Percentiles rank a stretch among this genome's conserved stretches.
Evolutionary conservation across 2,113 vertebrate species (phyloP).

Genomic region (Ramphastos sulfuratus): DNA sequence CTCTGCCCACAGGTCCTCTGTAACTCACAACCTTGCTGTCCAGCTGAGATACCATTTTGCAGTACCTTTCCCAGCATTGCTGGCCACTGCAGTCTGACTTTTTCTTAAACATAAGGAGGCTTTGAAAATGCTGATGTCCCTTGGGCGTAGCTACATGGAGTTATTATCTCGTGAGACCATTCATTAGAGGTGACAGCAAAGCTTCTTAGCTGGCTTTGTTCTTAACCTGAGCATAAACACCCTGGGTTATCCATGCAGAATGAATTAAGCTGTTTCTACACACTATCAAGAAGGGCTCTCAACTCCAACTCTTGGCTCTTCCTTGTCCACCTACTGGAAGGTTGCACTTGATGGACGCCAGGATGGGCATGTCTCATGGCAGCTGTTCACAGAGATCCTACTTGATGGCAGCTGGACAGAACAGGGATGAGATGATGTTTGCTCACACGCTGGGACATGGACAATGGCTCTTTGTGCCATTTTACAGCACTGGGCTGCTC

Average conservation of each 20-base stretch:
- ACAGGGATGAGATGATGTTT: neutral
- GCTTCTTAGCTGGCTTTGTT: constrained; percentile 52
- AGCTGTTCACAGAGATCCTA: neutral
- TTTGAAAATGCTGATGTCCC: constrained; percentile 44
- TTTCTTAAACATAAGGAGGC: neutral
- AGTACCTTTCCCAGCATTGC: neutral
- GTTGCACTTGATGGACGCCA: neutral
- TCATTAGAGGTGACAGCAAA: constrained; percentile 64
- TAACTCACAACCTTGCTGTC: neutral
- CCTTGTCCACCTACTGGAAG: neutral
- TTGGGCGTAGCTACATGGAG: neutral
- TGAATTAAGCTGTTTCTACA: constrained; percentile 21
- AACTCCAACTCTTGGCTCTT: neutral
- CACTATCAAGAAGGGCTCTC: neutral
- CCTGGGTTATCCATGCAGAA: neutral
- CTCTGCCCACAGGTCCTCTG: neutral
- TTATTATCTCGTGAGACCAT: constrained; percentile 46
- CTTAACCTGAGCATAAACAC: constrained; percentile 33
- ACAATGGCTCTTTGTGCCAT: neutral
- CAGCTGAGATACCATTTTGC: neutral
- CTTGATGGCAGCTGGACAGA: neutral
- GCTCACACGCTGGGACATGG: neutral
- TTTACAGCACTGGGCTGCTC: neutral
- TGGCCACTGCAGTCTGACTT: neutral
- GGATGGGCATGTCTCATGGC: neutral